Evolutionary conservation across 2,797 vertebrate genomes (phyloP).

Genomic region (Uromys caudimaculatus): DNA sequence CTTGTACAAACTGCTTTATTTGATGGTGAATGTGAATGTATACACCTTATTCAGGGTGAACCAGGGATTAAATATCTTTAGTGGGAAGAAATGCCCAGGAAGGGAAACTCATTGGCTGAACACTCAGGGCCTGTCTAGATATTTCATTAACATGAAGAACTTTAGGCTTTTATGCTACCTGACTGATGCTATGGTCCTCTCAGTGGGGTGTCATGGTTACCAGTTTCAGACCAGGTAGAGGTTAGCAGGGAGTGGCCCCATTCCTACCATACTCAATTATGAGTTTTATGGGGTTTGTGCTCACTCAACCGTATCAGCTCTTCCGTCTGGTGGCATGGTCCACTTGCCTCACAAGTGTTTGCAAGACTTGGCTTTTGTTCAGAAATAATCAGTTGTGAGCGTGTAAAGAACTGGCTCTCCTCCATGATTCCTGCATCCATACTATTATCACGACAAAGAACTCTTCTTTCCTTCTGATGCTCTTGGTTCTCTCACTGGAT

Average conservation of each 20-base stretch:
- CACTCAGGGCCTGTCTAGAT: background rate
- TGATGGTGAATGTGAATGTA: background rate
- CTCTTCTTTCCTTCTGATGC: background rate
- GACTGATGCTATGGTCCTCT: background rate
- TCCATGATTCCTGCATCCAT: background rate
- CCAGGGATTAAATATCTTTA: background rate
- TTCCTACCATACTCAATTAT: background rate
- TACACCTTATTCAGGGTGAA: background rate
- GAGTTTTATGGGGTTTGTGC: background rate
- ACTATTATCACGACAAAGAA: background rate
- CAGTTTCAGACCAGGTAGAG: background rate
- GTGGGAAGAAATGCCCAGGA: background rate
- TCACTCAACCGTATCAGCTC: background rate
- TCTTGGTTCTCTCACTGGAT: background rate
- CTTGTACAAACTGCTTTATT: background rate
- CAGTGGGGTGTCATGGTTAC: background rate
- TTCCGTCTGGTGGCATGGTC: background rate
- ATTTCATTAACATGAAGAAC: background rate
- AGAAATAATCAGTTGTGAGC: background rate
- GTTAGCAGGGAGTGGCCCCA: background rate
- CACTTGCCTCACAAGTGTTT: background rate
- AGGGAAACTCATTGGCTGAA: background rate
- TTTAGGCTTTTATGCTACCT: background rate
- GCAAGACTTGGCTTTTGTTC: background rate
- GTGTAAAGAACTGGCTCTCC: slow-evolving; percentile 7